phyloP scores from a whole-genome alignment of 2,888 invertebrate species.

The Liodrosophila aerea region DNA sequence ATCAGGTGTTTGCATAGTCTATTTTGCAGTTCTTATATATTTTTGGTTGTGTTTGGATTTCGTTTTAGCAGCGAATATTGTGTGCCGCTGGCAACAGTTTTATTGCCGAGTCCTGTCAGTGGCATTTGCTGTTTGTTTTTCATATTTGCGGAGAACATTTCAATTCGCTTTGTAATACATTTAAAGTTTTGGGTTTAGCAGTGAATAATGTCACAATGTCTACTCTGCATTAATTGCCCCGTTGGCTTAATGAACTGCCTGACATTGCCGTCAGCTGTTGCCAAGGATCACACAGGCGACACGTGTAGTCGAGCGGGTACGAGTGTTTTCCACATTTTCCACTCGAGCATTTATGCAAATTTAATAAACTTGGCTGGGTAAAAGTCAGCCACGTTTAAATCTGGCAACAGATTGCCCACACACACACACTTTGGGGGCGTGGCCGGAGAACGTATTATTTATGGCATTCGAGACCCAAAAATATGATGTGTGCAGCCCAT shows the following conservation, averaged over 20 bases:
- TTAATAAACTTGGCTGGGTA: constrained; percentile 72
- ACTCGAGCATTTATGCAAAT: constrained; percentile 74
- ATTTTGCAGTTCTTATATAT: background rate
- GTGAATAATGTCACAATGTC: background rate
- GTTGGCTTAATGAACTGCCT: constrained; percentile 65
- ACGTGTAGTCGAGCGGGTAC: constrained; percentile 49
- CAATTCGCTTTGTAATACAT: constrained; percentile 26
- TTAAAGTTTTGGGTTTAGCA: too few relatives aligned
- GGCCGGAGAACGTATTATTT: constrained; percentile 72
- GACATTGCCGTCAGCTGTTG: constrained; percentile 63
- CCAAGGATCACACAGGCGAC: constrained; percentile 19
- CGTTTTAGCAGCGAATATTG: too few relatives aligned
- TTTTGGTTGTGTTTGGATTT: too few relatives aligned
- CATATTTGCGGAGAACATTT: constrained; percentile 12
- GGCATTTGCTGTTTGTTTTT: constrained; percentile 21
- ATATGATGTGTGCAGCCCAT: constrained; percentile 62
- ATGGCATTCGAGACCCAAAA: constrained; percentile 60
- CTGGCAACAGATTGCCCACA: constrained; percentile 44
- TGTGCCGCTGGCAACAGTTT: too few relatives aligned
- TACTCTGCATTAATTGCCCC: constrained; percentile 51
- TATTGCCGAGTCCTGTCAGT: constrained; percentile 17
- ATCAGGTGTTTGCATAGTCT: background rate
- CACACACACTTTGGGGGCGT: background rate
- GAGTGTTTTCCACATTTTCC: constrained; percentile 54
- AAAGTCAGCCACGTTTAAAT: constrained; percentile 37